Evolutionary conservation across 2,888 invertebrate species (phyloP), one percentile per base, ranked within the genome.

Genomic region (Linnaemya vulpina): DNA sequence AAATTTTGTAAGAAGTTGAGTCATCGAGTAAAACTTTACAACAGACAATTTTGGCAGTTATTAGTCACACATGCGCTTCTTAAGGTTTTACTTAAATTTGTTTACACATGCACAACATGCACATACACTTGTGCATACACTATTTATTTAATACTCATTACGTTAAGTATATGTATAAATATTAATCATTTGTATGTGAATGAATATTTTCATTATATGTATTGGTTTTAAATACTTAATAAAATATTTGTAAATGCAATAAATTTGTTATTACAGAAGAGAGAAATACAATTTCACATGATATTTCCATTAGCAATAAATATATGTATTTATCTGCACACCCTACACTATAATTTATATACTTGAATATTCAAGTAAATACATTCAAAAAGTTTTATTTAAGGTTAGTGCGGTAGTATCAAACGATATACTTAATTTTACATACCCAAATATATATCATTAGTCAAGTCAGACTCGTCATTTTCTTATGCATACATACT

Each of bases 31-130:
- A 70, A 38, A 65, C 17, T 76, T 77, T 46, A 51, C 43, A 71
- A 73, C 60, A 68, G 60, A 46, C 63, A 81, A 49, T 65, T 85
- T 85, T 82, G 75, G 82, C 78, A 70, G 71, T 82, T 70, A 79
- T 85, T 85, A 85, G 85, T 85, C 82, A 82, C 85, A 82, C 85
- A 79, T 85, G 85, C 85, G 82, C 85, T 71, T 82, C 63, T 68
- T 58, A 55, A 78, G 63, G 53, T 85, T 70, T 80, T 68, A 22
- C 68, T 67, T 65, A 35, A 63, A 65, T 30, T 55, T 65, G 49
- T 35, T 15, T 11, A n/a, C 15, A 53, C 11, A 58, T 49, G 25
- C 46, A 75, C 25, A 11, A 75, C 25, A 11, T 30, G 8, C 30
- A 80, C 38, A 46, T n/a, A 3, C 13, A 67, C n/a, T 43, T 43